Base-by-base conservation (phyloP, 92 coral and sea anemone species). In the Umimayanthus chanpuru region DNA sequence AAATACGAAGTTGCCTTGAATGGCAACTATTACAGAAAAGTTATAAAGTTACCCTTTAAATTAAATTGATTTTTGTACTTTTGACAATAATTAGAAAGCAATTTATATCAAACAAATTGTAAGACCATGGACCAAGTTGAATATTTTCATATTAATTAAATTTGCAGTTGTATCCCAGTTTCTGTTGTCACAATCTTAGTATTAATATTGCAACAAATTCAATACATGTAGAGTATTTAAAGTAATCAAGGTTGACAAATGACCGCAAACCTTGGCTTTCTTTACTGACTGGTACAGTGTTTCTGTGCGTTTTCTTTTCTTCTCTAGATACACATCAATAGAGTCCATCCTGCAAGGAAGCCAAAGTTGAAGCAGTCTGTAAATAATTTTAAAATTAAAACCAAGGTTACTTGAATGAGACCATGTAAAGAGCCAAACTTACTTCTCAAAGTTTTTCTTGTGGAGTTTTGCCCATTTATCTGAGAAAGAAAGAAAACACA, bases 281-380 rank as follows among this genome's bases (percentile, higher is more conserved):
- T 95, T 97, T 16, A 85, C 92, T 36, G 89, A 85, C 81, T 88
- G 89, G 79, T 91, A 89, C 47, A 97, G 88, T 5, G 90, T 74
- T 66, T 94, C 96, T 71, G 95, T 91, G 55, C 99, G 81, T 86
- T 97, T 97, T 40, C 98, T 88, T 64, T 97, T 97, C 81, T 97
- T 97, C 83, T 89, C 96, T 86, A 95, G 73, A 87, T 97, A 97
- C 4, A 92, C 98, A 92, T 94, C 99, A 49, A 97, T 92, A 2
- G 99, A 97, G 88, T 97, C 99, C 99, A 97, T 95, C 77, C 99
- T 97, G 65, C 23, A 68, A 85, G 20, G 5, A 2, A 80, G 40
- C 1, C 16, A 38, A 88, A 56, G 0, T 18, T 2, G 76, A 77
- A 44, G 49, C 6, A 40, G 68, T 26, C 2, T 25, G 71, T 20